phyloP scores from a whole-genome alignment of 2,888 invertebrate genomes.

The Campaea margaritaria region DNA sequence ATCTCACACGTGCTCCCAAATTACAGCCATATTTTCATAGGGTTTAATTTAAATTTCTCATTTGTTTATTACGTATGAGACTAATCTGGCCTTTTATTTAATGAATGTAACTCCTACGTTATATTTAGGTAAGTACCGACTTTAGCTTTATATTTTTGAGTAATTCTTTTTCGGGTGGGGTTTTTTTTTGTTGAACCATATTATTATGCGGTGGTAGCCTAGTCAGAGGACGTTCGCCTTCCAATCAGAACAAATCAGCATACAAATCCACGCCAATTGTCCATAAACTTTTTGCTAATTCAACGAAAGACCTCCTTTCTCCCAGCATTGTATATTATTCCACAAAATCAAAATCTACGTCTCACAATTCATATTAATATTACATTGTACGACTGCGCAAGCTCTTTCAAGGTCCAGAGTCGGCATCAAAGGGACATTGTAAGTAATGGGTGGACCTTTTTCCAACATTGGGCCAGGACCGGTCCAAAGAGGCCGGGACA shows the following conservation, averaged over 20 bases:
- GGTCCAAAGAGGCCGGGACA: constrained; percentile 41
- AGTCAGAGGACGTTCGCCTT: too few relatives aligned
- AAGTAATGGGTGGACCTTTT: constrained; percentile 56
- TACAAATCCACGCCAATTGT: background rate
- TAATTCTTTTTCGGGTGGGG: too few relatives aligned
- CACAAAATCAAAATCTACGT: constrained; percentile 35
- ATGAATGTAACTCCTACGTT: background rate
- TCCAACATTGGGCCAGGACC: constrained; percentile 45
- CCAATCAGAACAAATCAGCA: too few relatives aligned
- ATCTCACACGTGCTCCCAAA: constrained; percentile 69
- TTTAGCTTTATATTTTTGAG: too few relatives aligned
- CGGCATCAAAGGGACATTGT: constrained; percentile 55
- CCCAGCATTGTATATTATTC: constrained; percentile 19
- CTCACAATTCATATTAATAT: constrained; percentile 44
- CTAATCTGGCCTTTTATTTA: background rate
- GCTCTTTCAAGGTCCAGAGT: constrained; percentile 38
- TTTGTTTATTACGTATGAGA: constrained; percentile 28
- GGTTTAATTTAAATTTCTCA: constrained; percentile 65
- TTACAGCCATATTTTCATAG: constrained; percentile 64
- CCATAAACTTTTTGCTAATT: background rate
- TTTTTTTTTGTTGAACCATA: too few relatives aligned
- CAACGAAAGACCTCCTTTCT: background rate
- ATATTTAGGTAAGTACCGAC: too few relatives aligned
- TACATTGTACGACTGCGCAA: constrained; percentile 40
- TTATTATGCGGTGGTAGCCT: too few relatives aligned